Evolutionary conservation across 1,140 invertebrate genomes (phyloP).

Genomic region (Solenopsis invicta): DNA sequence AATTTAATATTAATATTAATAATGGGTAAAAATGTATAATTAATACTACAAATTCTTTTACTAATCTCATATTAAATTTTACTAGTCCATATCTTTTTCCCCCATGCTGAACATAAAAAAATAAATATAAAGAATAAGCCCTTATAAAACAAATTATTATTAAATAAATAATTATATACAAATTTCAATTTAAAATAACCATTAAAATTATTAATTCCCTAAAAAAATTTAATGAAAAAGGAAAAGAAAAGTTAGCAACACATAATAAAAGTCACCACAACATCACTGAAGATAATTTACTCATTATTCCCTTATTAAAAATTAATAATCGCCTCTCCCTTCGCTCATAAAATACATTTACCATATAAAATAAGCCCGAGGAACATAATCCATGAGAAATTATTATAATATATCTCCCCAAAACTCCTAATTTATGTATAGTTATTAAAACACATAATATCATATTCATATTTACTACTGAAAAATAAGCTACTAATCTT

Average conservation of each 20-base stretch:
- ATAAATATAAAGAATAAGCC: constrained; percentile 79
- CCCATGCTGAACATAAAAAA: constrained; percentile 87
- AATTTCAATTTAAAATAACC: constrained; percentile 84
- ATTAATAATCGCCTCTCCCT: constrained; percentile 82
- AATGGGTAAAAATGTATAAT: constrained; percentile 81
- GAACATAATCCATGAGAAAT: constrained; percentile 90
- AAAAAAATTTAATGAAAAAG: constrained; percentile 75
- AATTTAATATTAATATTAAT: constrained; percentile 85
- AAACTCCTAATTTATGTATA: constrained; percentile 64
- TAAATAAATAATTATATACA: constrained; percentile 84
- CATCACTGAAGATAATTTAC: constrained; percentile 77
- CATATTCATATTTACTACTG: constrained; percentile 80
- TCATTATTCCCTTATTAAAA: constrained; percentile 83
- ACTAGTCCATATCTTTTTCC: constrained; percentile 74
- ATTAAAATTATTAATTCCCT: constrained; percentile 82
- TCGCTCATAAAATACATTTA: constrained; percentile 89
- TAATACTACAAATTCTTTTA: constrained; percentile 85
- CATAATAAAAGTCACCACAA: constrained; percentile 89
- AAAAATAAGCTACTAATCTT: constrained; percentile 89
- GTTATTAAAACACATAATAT: constrained; percentile 63
- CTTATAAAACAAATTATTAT: constrained; percentile 88
- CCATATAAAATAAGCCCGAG: constrained; percentile 90
- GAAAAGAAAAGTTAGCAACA: constrained; percentile 80
- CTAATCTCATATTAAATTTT: constrained; percentile 87
- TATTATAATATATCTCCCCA: constrained; percentile 87